These are phyloP conservation scores for Morpho helenor DNA, from an alignment of 2,888 invertebrate genomes.

Conservation along the genomic window DNA sequence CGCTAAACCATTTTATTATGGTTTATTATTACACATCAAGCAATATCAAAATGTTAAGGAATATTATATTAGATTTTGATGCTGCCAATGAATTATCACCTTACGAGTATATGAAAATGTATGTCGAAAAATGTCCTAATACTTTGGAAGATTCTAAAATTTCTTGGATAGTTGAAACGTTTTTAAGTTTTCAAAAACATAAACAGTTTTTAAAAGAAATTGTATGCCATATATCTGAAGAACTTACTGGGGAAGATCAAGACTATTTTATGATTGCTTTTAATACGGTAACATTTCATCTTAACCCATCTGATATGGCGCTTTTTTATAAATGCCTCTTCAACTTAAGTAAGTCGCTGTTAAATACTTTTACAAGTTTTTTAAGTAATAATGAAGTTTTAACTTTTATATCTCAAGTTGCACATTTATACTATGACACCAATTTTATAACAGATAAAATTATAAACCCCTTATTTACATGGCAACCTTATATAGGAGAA, in stretches of 20 bases:
- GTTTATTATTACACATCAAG: slow-evolving; percentile 64
- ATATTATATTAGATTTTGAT: slow-evolving; percentile 52
- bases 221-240: slow-evolving; percentile 43
- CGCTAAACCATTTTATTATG: slow-evolving; percentile 37
- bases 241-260: slow-evolving; percentile 51
- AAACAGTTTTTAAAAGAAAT: slow-evolving; percentile 47
- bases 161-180: slow-evolving; percentile 61
- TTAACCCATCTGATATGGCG: slow-evolving; percentile 47
- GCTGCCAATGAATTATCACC: slow-evolving; percentile 47
- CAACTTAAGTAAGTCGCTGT: slow-evolving; percentile 58
- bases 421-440: slow-evolving; percentile 68
- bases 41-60: slow-evolving; percentile 59
- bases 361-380: slow-evolving; percentile 56
- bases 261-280: slow-evolving; percentile 57
- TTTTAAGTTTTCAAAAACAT: slow-evolving; percentile 59
- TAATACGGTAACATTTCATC: slow-evolving; percentile 53
- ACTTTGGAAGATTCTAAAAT: slow-evolving; percentile 51
- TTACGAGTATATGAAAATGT: slow-evolving; percentile 60
- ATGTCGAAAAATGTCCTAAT: slow-evolving; percentile 60
- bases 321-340: slow-evolving; percentile 62
- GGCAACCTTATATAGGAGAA: slow-evolving; percentile 68
- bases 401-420: slow-evolving; percentile 62
- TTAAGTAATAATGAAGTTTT: slow-evolving; percentile 67
- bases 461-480: slow-evolving; percentile 64
- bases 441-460: slow-evolving; percentile 71